Evolutionary conservation across 1,140 invertebrate genomes (phyloP), one percentile per base, ranked within the genome.

Genomic region (Schlechtendalia chinensis): DNA sequence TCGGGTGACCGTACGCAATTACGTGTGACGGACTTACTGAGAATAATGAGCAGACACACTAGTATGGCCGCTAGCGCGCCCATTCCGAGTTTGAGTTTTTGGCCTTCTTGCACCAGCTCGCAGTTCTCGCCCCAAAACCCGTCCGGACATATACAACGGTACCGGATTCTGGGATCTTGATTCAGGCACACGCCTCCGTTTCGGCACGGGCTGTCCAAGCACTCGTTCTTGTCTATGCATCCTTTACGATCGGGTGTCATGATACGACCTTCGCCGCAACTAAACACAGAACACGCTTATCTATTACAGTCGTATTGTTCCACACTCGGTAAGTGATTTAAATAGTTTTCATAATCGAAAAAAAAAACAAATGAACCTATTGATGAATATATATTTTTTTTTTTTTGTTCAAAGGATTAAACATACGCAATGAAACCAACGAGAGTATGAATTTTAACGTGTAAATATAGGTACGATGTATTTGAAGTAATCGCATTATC

Each of bases 91-190:
- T 95, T 94, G 81, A 97, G 89, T 67, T 94, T 96, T 87, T 95
- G 94, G 82, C 94, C 95, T 86, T 97, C 94, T 85, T 96, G 94
- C 56, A 95, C 91, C 72, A 96, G 89, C 86, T 97, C 94, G 87
- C 97, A 98, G 86, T 96, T 94, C 84, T 94, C 92, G 79, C 96
- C 96, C 90, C 92, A 95, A 88, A 94, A 99, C 58, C 95, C 95
- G 81, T 93, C 91, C 6, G 93, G 92, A 86, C 97, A 97, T 81
- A 92, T 91, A 86, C 93, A 96, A 83, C 90, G 90, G 17, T 93
- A 94, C 59, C 93, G 90, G 82, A 93, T 89, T 82, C 90, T 88
- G 81, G 94, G 94, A 86, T 96, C 94, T 83, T 94, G 90, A 87
- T 96, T 96, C 83, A 94, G 91, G 85, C 94, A 96, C 69, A 91